Percentiles rank a stretch among this genome's conserved stretches.
phyloP scores from a whole-genome alignment of 2,888 invertebrate species.

The Meloe dianella region DNA sequence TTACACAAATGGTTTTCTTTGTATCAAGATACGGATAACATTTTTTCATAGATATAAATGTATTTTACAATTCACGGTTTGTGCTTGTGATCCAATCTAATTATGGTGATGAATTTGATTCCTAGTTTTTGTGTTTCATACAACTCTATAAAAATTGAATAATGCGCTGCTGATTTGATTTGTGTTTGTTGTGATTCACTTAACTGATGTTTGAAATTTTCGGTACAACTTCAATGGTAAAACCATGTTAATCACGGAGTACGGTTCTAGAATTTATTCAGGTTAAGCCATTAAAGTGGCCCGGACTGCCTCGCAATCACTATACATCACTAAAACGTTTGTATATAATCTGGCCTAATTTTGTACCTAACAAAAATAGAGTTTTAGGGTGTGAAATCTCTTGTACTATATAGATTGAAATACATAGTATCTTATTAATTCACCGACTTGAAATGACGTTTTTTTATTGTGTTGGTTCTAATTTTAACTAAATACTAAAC shows the following conservation, averaged over 20 bases:
- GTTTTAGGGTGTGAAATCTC: constrained; percentile 23
- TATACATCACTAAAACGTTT: constrained; percentile 32
- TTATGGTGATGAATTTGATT: too few species aligned
- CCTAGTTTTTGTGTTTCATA: not conserved
- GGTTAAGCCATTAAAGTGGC: constrained; percentile 33
- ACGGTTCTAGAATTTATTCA: constrained; percentile 19
- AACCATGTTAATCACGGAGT: not conserved
- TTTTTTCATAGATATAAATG: not conserved
- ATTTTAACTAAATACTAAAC: too few species aligned
- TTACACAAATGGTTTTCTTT: not conserved
- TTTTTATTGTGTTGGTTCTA: too few species aligned
- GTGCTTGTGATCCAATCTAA: too few species aligned
- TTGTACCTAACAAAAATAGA: constrained; percentile 24
- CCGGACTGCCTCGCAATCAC: constrained; percentile 29
- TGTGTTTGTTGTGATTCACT: not conserved
- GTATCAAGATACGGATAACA: not conserved
- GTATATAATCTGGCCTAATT: constrained; percentile 31
- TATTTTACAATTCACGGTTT: too few species aligned
- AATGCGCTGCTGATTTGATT: constrained; percentile 1
- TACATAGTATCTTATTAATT: constrained; percentile 16
- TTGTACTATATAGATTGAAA: too few species aligned
- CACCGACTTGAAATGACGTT: not conserved
- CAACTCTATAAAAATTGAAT: constrained; percentile 16
- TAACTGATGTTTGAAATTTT: not conserved
- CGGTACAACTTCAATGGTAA: not conserved